Evolutionary conservation across 30 jellyfish, hydroid and myxozoan genomes (phyloP), one percentile per base, ranked within the genome.

Genomic region (Clytia hemisphaerica): DNA sequence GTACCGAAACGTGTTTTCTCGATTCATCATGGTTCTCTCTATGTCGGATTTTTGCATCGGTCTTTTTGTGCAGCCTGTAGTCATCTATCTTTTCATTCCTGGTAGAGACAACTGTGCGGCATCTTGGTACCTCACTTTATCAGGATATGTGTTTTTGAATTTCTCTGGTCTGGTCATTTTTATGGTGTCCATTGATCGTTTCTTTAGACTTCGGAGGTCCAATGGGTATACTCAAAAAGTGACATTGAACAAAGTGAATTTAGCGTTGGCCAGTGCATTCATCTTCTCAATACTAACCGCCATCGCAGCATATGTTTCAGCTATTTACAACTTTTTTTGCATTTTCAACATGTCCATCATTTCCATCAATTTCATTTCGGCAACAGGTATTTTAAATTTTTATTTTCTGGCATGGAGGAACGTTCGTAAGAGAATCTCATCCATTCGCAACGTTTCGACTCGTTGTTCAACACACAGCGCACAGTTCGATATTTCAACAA

Each of bases 371-470:
- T 37, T 37, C 25, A 21, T 57, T 37, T 37, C 70, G 25, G 70
- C 70, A 6, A 30, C 44, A 7, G 70, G 70, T 9, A 57, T 57
- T 1, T 57, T 57, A 0, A n/a, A 21, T 21, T 57, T 57, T 21
- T 57, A 57, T 57, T 33, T 57, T 7, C 15, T 57, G 70, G 33
- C 70, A n/a, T 57, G 70, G 70, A 57, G 70, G 30, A 57, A 21
- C 50, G 70, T 57, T 57, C 70, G 70, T 4, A 7, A 57, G 16
- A 28, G 33, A 57, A 57, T 57, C 36, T 3, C 60, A 2, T 30
- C 19, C 5, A 46, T 46, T 46, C 30, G 24, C 19, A 57, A n/a
- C 16, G 16, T 25, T 21, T n/a, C 42, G 15, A n/a, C 19, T 33
- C 25, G 70, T 57, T n/a, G 25, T 7, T 44, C 36, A 9, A 1